These are phyloP conservation scores for Calephelis virginiensis DNA, from an alignment of 1,140 invertebrate species.

Conservation along the genomic window DNA sequence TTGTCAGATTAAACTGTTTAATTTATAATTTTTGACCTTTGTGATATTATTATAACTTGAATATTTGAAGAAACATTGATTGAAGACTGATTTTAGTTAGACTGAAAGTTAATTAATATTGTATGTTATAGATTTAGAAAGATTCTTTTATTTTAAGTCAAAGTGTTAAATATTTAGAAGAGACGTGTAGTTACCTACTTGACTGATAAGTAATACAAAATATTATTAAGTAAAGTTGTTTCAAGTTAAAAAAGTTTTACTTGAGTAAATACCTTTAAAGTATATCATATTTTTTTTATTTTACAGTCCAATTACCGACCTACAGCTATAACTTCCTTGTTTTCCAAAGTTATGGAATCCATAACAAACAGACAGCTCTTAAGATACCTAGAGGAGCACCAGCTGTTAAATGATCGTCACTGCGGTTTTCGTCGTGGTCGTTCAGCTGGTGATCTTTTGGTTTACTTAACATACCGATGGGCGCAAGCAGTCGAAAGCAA, in stretches of 20 bases:
- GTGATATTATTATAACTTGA: slow-evolving; percentile 19
- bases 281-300: slow-evolving; percentile 25
- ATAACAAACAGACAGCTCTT: no score
- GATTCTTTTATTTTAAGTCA: slow-evolving; percentile 15
- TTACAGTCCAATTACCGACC: no score
- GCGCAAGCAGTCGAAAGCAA: no score
- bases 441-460: no score
- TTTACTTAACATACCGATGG: no score
- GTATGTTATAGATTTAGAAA: slow-evolving; percentile 21
- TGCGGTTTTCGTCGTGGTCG: no score
- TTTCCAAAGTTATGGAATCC: no score
- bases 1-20: slow-evolving; percentile 34
- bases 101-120: slow-evolving; percentile 24
- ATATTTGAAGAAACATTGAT: slow-evolving; percentile 21
- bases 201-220: slow-evolving; percentile 23
- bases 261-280: slow-evolving; percentile 23
- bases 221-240: slow-evolving; percentile 18
- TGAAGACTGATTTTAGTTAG: slow-evolving; percentile 21
- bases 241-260: slow-evolving; percentile 21
- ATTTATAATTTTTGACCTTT: slow-evolving; percentile 18
- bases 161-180: slow-evolving; percentile 13
- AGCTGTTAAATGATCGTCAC: no score
- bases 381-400: no score
- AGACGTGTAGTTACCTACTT: slow-evolving; percentile 24
- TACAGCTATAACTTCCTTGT: no score